Conservation (phyloP, 2,888 invertebrate species). For the Monopis laevigella region DNA sequence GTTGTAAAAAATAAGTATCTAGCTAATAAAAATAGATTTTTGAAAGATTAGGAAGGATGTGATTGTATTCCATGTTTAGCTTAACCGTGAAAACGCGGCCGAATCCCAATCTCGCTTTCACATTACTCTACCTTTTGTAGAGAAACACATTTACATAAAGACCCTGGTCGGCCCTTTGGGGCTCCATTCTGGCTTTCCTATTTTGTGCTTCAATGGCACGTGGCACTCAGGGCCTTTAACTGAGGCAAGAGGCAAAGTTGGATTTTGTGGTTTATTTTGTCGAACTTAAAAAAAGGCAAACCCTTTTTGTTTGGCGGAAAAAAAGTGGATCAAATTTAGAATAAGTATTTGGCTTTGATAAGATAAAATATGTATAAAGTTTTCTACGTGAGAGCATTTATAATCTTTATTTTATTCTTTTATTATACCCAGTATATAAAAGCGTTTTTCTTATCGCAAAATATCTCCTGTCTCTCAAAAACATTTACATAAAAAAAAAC, state of each 20-base stretch:
- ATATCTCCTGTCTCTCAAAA: no score
- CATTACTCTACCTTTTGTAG: constrained; percentile 53
- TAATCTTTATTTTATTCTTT: no score
- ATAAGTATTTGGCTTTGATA: no score
- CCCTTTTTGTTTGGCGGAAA: constrained; percentile 1
- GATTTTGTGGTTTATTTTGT: constrained; percentile 5
- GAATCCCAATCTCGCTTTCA: constrained; percentile 49
- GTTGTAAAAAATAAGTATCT: no score
- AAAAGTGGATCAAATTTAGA: background rate
- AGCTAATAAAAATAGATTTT: no score
- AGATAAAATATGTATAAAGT: no score
- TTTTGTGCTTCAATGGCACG: constrained; percentile 55
- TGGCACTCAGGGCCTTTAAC: constrained; percentile 32
- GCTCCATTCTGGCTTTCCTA: constrained; percentile 54
- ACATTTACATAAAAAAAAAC: no score
- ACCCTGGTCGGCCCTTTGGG: constrained; percentile 50
- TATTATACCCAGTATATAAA: no score
- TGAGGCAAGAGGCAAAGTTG: constrained; percentile 31
- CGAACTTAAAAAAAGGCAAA: constrained; percentile 9
- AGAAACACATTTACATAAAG: constrained; percentile 58
- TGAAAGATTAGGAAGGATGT: no score
- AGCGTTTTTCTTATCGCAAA: no score
- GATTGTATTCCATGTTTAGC: constrained; percentile 3
- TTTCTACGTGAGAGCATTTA: no score
- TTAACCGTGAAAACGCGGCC: constrained; percentile 35